Conservation (phyloP, 53 echinoderm and acorn worm genomes). For the Mesocentrotus franciscanus region DNA sequence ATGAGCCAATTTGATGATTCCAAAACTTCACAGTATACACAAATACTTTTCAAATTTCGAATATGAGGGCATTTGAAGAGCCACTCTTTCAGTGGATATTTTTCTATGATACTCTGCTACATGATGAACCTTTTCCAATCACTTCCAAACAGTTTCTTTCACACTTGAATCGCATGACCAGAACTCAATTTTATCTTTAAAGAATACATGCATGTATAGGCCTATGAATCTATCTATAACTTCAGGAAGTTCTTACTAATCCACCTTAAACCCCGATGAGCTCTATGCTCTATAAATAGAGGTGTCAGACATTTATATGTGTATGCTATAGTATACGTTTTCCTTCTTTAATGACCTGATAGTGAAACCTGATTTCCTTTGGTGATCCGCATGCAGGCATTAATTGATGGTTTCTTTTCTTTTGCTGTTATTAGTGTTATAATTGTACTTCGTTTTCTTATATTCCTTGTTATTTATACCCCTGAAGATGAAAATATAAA, state of each 20-base stretch:
- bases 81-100: too few relatives aligned
- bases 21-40: too few relatives aligned
- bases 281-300: not conserved
- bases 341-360: not conserved
- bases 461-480: too few relatives aligned
- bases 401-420: too few relatives aligned
- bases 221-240: not conserved
- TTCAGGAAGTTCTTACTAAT: not conserved
- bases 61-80: too few relatives aligned
- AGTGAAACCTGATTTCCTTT: too few relatives aligned
- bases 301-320: not conserved
- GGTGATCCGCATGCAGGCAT: too few relatives aligned
- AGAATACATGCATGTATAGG: not conserved
- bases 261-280: not conserved
- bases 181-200: not conserved
- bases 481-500: not conserved
- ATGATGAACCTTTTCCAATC: not conserved
- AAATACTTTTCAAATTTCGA: too few relatives aligned
- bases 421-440: too few relatives aligned
- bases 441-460: too few relatives aligned
- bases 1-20: too few relatives aligned
- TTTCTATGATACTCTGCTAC: too few relatives aligned
- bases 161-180: not conserved
- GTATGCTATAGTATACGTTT: not conserved
- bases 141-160: not conserved